Evolutionary conservation across 2,888 invertebrate genomes (phyloP).

Genomic region (Drosophila percnosoma): DNA sequence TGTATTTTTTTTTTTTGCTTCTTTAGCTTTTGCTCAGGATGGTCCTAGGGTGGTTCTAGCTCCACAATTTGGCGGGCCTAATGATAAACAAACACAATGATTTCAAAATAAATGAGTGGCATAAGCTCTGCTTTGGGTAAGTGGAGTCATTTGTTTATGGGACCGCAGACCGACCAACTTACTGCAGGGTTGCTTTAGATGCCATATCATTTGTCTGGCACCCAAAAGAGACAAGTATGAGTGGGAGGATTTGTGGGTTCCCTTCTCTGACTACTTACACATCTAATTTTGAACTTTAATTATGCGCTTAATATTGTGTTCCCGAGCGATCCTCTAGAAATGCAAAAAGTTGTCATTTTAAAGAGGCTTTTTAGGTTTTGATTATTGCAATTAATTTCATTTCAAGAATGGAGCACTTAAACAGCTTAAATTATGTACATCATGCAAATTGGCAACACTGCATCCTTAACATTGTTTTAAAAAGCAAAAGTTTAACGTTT

Average conservation of each 20-base stretch:
- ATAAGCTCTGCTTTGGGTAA: slow-evolving; percentile 55
- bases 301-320: slow-evolving; percentile 6
- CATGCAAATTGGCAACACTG: neutral
- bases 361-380: slow-evolving; percentile 1
- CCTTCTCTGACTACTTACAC: slow-evolving; percentile 9
- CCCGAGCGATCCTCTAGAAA: neutral
- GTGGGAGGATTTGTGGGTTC: slow-evolving; percentile 44
- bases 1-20: neutral
- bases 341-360: neutral
- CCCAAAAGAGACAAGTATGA: neutral
- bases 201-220: slow-evolving; percentile 49
- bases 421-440: neutral
- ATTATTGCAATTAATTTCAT: neutral
- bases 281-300: slow-evolving; percentile 22
- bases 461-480: neutral
- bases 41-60: slow-evolving; percentile 20
- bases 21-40: neutral
- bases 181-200: slow-evolving; percentile 23
- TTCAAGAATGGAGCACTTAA: neutral
- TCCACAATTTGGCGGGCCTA: slow-evolving; percentile 41
- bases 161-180: slow-evolving; percentile 44
- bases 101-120: slow-evolving; percentile 65
- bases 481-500: neutral
- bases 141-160: slow-evolving; percentile 61
- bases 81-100: slow-evolving; percentile 67